phyloP scores from a whole-genome alignment of 2,797 vertebrate genomes.

The Peromyscus attwateri region DNA sequence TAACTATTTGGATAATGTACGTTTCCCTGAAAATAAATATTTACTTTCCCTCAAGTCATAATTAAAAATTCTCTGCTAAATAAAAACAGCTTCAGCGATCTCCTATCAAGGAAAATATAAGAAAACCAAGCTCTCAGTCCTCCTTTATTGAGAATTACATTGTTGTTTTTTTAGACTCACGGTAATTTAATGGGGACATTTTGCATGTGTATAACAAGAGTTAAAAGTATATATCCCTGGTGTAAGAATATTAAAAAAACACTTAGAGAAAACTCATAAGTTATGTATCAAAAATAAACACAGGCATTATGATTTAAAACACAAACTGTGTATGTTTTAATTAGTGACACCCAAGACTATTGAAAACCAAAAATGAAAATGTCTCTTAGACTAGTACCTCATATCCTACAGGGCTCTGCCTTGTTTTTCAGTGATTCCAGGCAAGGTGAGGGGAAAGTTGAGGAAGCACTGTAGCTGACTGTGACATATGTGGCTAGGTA shows the following conservation, averaged over 20 bases:
- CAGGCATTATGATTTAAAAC: not conserved
- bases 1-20: conserved; percentile 34
- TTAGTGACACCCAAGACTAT: conserved; percentile 56
- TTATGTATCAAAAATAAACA: conserved; percentile 57
- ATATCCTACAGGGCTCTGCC: conserved; percentile 26
- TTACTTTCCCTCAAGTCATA: not conserved
- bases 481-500: conserved; percentile 75
- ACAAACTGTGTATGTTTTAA: conserved; percentile 55
- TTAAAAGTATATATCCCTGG: conserved; percentile 26
- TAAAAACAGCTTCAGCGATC: not conserved
- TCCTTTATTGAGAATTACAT: conserved; percentile 25
- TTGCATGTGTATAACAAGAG: not conserved
- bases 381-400: conserved; percentile 10
- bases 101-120: not conserved
- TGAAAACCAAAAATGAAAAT: conserved; percentile 63
- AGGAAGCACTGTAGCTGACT: conserved; percentile 67
- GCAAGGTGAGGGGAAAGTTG: conserved; percentile 61
- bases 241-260: conserved; percentile 53
- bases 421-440: conserved; percentile 56
- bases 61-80: conserved; percentile 51
- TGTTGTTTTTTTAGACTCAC: too few relatives aligned
- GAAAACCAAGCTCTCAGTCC: not conserved
- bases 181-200: not conserved
- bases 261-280: conserved; percentile 7
- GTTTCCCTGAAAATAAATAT: conserved; percentile 36